These are phyloP conservation scores for Ceyx margarethae DNA, from an alignment of 2,113 vertebrate species.

Conservation along the genomic window DNA sequence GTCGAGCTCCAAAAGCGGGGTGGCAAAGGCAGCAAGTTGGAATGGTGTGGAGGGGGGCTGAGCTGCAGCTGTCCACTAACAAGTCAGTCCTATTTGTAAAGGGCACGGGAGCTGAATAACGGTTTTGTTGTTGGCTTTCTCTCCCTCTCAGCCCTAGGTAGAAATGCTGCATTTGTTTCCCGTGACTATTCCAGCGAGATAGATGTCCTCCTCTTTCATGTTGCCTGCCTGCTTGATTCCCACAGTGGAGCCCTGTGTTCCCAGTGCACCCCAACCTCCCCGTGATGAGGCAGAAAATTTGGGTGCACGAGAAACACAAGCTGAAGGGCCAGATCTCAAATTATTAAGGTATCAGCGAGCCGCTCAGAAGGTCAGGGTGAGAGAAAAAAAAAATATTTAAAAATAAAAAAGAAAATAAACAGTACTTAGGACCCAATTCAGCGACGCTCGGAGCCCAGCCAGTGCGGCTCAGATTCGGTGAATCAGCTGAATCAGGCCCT, in stretches of 20 bases:
- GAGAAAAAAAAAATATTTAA: background rate
- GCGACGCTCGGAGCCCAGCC: background rate
- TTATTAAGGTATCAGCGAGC: background rate
- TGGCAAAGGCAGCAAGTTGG: slow-evolving; percentile 52
- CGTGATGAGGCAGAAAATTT: background rate
- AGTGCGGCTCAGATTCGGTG: background rate
- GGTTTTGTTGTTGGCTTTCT: slow-evolving; percentile 53
- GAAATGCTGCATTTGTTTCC: slow-evolving; percentile 52
- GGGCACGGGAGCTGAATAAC: slow-evolving; percentile 52
- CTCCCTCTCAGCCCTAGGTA: slow-evolving; percentile 37
- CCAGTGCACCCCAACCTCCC: background rate
- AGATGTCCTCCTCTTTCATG: background rate
- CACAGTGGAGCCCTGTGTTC: slow-evolving; percentile 10
- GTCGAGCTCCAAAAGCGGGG: slow-evolving; percentile 53
- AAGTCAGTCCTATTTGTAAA: slow-evolving; percentile 57
- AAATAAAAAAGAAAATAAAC: background rate
- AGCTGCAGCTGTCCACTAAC: slow-evolving; percentile 52
- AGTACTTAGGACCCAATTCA: background rate
- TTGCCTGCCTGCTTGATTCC: background rate
- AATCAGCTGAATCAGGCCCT: slow-evolving; percentile 28
- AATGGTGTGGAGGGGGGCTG: slow-evolving; percentile 43
- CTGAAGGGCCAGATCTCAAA: background rate
- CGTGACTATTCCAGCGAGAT: background rate
- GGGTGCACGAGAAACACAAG: background rate
- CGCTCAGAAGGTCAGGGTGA: background rate